phyloP scores from a whole-genome alignment of 2,797 vertebrate genomes.

The Malurus leucopterus region DNA sequence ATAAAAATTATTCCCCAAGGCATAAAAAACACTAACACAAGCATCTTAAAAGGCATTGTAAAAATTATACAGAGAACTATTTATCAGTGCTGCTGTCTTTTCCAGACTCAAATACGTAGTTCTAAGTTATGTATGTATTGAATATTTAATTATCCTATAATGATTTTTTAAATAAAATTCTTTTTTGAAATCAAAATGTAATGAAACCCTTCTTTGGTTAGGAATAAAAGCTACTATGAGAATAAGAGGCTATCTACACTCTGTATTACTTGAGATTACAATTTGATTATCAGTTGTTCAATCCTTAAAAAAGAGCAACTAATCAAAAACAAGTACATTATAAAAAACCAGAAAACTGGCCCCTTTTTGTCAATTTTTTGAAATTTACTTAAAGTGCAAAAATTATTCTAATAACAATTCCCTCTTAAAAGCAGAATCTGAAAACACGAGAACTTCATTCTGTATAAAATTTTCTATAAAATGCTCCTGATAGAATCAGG shows the following conservation, averaged over 20 bases:
- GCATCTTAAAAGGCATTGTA: constrained; percentile 7
- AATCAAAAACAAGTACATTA: background rate
- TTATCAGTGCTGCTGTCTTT: background rate
- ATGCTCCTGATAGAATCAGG: background rate
- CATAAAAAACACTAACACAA: constrained; percentile 35
- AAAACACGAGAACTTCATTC: background rate
- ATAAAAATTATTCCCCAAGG: constrained; percentile 32
- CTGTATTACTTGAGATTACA: background rate
- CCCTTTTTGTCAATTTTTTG: background rate
- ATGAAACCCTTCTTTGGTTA: background rate
- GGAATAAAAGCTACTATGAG: background rate
- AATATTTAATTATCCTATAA: background rate
- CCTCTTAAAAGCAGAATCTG: background rate
- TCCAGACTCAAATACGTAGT: constrained; percentile 28
- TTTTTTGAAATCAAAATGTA: background rate
- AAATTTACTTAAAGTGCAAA: background rate
- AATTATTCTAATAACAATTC: background rate
- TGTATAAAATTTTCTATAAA: background rate
- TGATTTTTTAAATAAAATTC: background rate
- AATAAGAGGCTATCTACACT: background rate
- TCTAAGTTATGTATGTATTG: background rate
- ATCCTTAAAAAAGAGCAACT: background rate
- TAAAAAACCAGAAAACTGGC: fast-evolving
- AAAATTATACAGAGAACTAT: background rate
- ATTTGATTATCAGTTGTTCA: background rate